A percentile compares a stretch with the other conserved stretches of the same genome.
phyloP scores from a whole-genome alignment of 2,113 vertebrate species.

The Panurus biarmicus region DNA sequence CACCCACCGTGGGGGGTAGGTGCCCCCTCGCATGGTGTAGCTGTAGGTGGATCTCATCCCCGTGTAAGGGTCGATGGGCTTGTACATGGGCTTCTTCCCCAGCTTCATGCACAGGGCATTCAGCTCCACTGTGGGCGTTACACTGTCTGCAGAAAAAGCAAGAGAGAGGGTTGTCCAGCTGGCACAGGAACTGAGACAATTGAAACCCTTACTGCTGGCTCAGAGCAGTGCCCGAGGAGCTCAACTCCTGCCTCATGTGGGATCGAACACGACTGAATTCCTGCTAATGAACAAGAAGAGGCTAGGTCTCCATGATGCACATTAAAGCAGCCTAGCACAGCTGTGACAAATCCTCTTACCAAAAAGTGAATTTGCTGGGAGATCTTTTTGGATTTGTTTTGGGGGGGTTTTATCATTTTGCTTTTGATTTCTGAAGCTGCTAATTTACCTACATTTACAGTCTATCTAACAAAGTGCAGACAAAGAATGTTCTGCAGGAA shows the following conservation, averaged over 20 bases:
- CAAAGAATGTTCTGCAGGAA: neutral
- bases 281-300: neutral
- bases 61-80: slow-evolving; percentile 90
- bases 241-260: neutral
- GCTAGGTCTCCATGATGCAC: neutral
- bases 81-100: slow-evolving; percentile 94
- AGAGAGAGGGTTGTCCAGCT: neutral
- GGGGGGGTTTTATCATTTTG: neutral
- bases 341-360: neutral
- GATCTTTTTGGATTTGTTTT: neutral
- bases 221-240: neutral
- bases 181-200: neutral
- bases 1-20: slow-evolving; percentile 89
- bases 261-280: neutral
- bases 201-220: neutral
- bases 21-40: slow-evolving; percentile 85
- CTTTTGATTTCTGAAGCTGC: neutral
- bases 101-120: slow-evolving; percentile 96
- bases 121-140: slow-evolving; percentile 91
- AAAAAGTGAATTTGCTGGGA: neutral
- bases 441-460: neutral
- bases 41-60: slow-evolving; percentile 92
- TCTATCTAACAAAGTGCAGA: neutral
- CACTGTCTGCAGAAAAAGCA: slow-evolving; percentile 76
- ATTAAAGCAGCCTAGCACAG: neutral